Conservation (phyloP, 2,888 invertebrate species). For the Serrognathus titanus region DNA sequence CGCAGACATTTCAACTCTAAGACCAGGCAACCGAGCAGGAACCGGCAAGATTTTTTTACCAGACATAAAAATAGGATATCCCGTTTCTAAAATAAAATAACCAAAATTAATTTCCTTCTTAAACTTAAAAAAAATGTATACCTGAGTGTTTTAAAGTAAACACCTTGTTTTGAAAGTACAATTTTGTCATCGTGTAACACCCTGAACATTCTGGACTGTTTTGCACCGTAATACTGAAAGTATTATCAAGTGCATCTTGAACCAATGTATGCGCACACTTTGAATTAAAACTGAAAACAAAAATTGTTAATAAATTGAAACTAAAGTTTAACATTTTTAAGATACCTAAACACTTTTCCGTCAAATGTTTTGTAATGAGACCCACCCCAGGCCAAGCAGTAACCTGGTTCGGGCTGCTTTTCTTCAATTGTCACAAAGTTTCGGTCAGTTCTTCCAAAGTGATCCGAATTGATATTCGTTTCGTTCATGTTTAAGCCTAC, state of each 20-base stretch:
- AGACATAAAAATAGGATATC: constrained; percentile 32
- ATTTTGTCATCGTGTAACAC: constrained; percentile 54
- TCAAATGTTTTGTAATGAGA: constrained; percentile 83
- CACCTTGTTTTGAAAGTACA: constrained; percentile 69
- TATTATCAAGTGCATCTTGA: constrained; percentile 65
- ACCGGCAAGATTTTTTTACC: constrained; percentile 55
- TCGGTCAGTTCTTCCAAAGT: too few relatives aligned
- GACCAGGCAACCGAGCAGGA: constrained; percentile 69
- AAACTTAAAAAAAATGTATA: constrained; percentile 32
- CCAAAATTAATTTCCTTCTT: not conserved
- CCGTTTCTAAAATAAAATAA: constrained; percentile 25
- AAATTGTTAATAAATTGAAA: not conserved
- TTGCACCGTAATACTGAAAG: constrained; percentile 65
- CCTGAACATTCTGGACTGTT: constrained; percentile 53
- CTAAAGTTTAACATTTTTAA: not conserved
- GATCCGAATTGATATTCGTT: too few relatives aligned
- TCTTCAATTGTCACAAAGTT: constrained; percentile 26
- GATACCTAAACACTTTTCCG: constrained; percentile 69
- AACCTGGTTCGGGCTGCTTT: constrained; percentile 58
- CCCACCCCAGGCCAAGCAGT: constrained; percentile 79
- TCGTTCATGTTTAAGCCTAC: too few relatives aligned
- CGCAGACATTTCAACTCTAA: constrained; percentile 69
- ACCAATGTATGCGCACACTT: constrained; percentile 73
- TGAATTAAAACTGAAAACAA: constrained; percentile 65
- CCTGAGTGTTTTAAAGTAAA: constrained; percentile 57